A percentile compares a stretch with the other conserved stretches of the same genome.
These are phyloP conservation scores for Anomalospiza imberbis DNA, from an alignment of 2,797 vertebrate genomes.

Conservation along the genomic window DNA sequence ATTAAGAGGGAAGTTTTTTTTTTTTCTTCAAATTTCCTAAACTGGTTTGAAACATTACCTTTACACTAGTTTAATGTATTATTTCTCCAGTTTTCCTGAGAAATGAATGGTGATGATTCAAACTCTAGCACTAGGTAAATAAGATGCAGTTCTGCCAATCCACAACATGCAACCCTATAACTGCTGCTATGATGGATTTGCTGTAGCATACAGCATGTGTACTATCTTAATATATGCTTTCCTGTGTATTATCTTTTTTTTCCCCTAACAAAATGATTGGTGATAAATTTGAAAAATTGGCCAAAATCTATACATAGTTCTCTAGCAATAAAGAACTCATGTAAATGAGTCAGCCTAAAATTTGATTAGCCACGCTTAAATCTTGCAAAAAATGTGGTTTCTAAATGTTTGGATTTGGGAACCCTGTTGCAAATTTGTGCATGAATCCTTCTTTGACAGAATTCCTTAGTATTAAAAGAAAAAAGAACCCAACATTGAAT, in stretches of 20 bases:
- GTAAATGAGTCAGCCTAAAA: neutral
- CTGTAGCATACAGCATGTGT: neutral
- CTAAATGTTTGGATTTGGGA: neutral
- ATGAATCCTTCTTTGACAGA: neutral
- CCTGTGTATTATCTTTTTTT: neutral
- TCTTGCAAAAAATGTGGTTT: neutral
- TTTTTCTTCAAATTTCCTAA: neutral
- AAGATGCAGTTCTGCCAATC: neutral
- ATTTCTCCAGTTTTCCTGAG: neutral
- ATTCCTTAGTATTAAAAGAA: neutral
- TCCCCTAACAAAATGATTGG: rapidly evolving
- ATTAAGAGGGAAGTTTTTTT: neutral
- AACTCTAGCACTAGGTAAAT: neutral
- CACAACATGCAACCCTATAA: rapidly evolving
- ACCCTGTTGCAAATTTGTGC: neutral
- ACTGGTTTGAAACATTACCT: neutral
- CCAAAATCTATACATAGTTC: neutral
- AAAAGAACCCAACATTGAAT: neutral
- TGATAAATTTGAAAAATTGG: neutral
- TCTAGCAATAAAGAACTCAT: neutral
- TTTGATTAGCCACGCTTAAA: neutral
- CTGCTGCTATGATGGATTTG: neutral
- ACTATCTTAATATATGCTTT: neutral
- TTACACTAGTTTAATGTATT: neutral
- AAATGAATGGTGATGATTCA: neutral